Evolutionary conservation across 2,888 invertebrate species (phyloP).

Genomic region (Conus canariensis): DNA sequence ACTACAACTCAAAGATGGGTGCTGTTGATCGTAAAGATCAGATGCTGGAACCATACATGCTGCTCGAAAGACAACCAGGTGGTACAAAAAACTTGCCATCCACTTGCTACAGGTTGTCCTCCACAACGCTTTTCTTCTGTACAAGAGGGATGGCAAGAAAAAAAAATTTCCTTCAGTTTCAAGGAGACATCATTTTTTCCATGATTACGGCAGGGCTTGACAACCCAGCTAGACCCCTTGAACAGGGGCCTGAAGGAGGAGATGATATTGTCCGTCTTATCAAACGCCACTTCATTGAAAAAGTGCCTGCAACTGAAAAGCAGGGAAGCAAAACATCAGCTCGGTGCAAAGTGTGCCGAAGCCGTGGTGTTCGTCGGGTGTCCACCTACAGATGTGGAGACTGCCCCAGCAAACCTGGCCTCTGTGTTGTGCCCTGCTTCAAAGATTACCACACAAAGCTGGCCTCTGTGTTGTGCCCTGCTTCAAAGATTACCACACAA

Average conservation of each 20-base stretch:
- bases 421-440: conserved; percentile 9
- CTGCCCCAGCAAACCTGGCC: conserved; percentile 24
- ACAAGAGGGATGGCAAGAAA: too few species aligned
- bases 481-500: conserved; percentile 25
- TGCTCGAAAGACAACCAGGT: too few species aligned
- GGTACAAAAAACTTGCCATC: too few species aligned
- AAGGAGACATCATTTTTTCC: background rate
- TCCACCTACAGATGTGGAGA: too few species aligned
- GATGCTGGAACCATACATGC: too few species aligned
- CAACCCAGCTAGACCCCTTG: background rate
- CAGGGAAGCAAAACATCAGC: background rate
- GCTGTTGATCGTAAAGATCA: too few species aligned
- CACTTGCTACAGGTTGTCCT: too few species aligned
- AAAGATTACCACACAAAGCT: conserved; percentile 10
- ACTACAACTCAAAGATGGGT: too few species aligned
- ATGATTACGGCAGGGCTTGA: background rate
- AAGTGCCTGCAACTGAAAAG: background rate
- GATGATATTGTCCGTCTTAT: background rate
- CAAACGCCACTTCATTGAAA: background rate
- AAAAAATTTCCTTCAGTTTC: background rate
- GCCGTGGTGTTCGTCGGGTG: background rate
- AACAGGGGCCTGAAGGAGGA: too few species aligned
- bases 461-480: background rate
- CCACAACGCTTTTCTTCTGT: too few species aligned
- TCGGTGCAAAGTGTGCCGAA: background rate